Conservation (phyloP, 2,113 vertebrate genomes). For the Psilopogon haemacephalus region DNA sequence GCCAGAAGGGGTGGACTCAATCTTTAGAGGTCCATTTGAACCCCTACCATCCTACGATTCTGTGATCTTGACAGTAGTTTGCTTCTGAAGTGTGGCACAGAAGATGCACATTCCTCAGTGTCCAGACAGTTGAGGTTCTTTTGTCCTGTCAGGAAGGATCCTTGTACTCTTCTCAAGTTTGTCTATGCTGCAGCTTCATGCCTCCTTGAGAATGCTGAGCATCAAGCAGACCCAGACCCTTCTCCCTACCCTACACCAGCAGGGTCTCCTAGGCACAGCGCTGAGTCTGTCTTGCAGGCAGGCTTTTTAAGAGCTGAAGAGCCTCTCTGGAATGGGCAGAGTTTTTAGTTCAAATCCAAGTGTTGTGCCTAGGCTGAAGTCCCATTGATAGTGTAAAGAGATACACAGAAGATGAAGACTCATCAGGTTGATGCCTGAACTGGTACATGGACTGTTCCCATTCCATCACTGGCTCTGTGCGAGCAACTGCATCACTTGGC, state of each 20-base stretch:
- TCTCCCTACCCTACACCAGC: neutral
- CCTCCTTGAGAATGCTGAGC: neutral
- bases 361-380: neutral
- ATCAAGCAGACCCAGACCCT: neutral
- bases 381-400: neutral
- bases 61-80: neutral
- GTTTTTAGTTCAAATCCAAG: neutral
- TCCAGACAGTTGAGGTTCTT: neutral
- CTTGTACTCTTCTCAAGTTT: neutral
- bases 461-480: neutral
- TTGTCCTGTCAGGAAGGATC: neutral
- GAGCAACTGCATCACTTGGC: neutral
- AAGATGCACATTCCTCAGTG: neutral
- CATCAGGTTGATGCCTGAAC: neutral
- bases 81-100: neutral
- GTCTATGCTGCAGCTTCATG: neutral
- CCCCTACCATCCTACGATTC: too few species aligned
- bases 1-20: too few species aligned
- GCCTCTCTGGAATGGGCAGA: neutral
- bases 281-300: neutral
- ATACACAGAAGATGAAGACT: neutral
- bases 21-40: too few species aligned
- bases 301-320: neutral
- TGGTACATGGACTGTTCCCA: neutral
- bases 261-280: neutral